Base-by-base conservation (phyloP, 1,140 invertebrate genomes). In the Papilio machaon region DNA sequence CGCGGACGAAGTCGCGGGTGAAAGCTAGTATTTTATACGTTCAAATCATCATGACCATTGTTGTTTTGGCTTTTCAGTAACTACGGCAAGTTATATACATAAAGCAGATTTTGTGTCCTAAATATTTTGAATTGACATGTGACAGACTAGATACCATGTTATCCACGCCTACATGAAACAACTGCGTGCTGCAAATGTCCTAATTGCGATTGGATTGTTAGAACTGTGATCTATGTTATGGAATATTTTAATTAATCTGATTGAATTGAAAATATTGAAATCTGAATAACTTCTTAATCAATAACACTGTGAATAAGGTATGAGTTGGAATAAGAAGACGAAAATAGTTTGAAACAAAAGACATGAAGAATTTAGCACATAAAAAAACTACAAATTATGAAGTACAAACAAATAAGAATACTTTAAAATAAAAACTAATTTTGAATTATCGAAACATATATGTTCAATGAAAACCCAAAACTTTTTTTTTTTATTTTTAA, bases 151-250 rank as follows among this genome's bases (percentile, higher is more conserved):
- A 64, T 64, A 64, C 17, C 60, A 23, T 64, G 58, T 60, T 60
- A 64, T 64, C 60, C 60, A 64, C 60, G 60, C 60, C 60, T 15
- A 64, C 60, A 17, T 64, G 9, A 13, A 30, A 64, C 23, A 58
- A 58, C 17, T 64, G 60, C 60, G 60, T 64, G 23, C 23, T 64
- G 60, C 60, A 64, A 64, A 64, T 64, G 60, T 10, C 23, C 60
- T 64, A 64, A 64, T 64, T 64, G 19, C 60, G 60, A 64, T 64
- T 64, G 23, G 58, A 23, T 23, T 23, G 58, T 60, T 64, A 23
- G 30, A 60, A 23, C 23, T 30, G 23, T 64, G 60, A 23, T 23
- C 60, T 30, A 30, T 30, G 23, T 64, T 30, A 64, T 64, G 60
- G 60, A 64, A 64, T 13, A 64, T 64, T 64, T 64, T 23, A 7